Base-by-base conservation (phyloP, 2,113 vertebrate genomes). In the Sander vitreus region DNA sequence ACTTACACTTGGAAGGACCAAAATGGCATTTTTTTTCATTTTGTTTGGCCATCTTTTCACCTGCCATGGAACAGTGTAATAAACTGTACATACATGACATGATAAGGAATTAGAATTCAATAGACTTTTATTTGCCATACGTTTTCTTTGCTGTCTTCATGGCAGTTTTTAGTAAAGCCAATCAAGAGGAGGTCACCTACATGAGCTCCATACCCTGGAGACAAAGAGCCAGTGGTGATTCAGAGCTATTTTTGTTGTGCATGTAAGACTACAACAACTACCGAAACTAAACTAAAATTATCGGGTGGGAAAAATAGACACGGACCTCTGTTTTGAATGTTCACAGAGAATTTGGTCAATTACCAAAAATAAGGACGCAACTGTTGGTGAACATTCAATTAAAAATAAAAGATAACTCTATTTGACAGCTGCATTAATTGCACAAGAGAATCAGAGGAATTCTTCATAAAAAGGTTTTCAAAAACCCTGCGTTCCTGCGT, bases 181-280 rank as follows among this genome's bases (percentile, higher is more conserved):
- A 78, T 81, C 72, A 79, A 84, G 67, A 74, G 21, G 64, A 86
- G 86, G 73, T 79, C 75, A 51, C 59, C 86, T 65, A 76, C 75
- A 85, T 90, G 84, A 88, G 74, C 73, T 77, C 53, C 54, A 23
- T 81, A 79, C 86, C 86, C 89, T 74, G 21, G 80, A 86, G 91
- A 90, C 60, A 86, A 80, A 83, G 79, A 85, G 50, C 47, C 88
- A 84, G 80, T 54, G 76, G 70, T 83, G 80, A 91, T 75, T 90
- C 78, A 89, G 67, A 84, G 71, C n/a, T 66, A 33, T 54, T 63
- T 47, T 25, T 39, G 36, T 68, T 47, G 64, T 75, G 60, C 33
- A 39, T 65, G 27, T 36, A 50, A 76, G 15, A 59, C 16, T 1
- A n/a, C 27, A 73, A n/a, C 27, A 73, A 60, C 43, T 30, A 53